Evolutionary conservation across 2,113 vertebrate species (phyloP).

Genomic region (Aleadryas rufinucha): DNA sequence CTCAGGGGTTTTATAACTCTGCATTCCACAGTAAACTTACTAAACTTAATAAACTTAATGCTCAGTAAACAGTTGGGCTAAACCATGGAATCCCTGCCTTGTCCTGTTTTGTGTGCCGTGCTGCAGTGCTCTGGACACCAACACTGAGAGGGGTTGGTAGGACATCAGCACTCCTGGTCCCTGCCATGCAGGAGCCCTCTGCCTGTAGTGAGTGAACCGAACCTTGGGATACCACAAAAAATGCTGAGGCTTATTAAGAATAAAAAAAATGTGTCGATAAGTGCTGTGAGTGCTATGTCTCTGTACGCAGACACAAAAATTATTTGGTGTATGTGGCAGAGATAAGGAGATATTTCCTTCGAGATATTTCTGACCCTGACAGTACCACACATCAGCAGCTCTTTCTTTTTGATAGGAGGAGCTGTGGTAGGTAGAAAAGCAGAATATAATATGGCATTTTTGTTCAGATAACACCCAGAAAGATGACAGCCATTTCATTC

Average conservation of each 20-base stretch:
- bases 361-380: background rate
- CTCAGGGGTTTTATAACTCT: background rate
- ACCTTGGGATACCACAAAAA: background rate
- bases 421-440: background rate
- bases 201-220: background rate
- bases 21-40: background rate
- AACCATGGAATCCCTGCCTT: background rate
- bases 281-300: background rate
- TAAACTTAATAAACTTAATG: background rate
- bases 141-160: rapidly evolving
- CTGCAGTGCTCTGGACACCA: background rate
- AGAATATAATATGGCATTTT: background rate
- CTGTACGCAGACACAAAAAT: rapidly evolving
- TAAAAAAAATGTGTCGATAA: background rate
- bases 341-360: background rate
- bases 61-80: background rate
- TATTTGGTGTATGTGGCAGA: background rate
- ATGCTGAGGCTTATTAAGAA: background rate
- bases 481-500: background rate
- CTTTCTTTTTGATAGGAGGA: background rate
- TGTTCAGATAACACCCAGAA: background rate
- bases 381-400: background rate
- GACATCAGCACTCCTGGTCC: background rate
- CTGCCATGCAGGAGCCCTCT: background rate
- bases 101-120: background rate